Evolutionary conservation across 2,113 vertebrate genomes (phyloP).

Genomic region (Ptilorrhoa leucosticta): DNA sequence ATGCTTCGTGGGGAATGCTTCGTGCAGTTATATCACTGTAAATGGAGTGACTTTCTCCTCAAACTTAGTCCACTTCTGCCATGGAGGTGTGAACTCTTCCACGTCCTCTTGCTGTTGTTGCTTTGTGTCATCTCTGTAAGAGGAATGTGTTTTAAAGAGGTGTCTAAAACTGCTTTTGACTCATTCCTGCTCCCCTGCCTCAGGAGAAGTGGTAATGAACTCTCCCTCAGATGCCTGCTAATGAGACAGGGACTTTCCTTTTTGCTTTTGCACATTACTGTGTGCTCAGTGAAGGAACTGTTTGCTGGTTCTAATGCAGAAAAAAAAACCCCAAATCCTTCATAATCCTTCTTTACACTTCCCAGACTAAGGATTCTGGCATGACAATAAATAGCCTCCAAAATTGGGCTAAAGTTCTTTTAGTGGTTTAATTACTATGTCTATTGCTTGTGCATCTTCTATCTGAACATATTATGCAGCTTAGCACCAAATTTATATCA

Average conservation of each 20-base stretch:
- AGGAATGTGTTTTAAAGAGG: not conserved
- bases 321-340: not conserved
- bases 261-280: not conserved
- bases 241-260: not conserved
- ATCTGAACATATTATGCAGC: not conserved
- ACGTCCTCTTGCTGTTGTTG: not conserved
- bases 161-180: not conserved
- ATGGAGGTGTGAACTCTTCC: not conserved
- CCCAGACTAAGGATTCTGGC: not conserved
- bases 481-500: not conserved
- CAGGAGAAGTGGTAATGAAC: not conserved
- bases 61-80: not conserved
- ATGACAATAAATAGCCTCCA: not conserved
- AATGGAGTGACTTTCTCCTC: not conserved
- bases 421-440: not conserved
- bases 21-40: not conserved
- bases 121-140: not conserved
- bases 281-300: not conserved
- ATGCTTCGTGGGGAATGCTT: not conserved
- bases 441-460: not conserved
- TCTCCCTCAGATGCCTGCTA: not conserved
- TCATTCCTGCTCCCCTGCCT: not conserved
- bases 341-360: not conserved
- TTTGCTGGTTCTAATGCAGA: not conserved
- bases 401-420: not conserved